A percentile compares a stretch with the other conserved stretches of the same genome.
Evolutionary conservation across 2,888 invertebrate species (phyloP).

Genomic region (Polylopha cassiicola): DNA sequence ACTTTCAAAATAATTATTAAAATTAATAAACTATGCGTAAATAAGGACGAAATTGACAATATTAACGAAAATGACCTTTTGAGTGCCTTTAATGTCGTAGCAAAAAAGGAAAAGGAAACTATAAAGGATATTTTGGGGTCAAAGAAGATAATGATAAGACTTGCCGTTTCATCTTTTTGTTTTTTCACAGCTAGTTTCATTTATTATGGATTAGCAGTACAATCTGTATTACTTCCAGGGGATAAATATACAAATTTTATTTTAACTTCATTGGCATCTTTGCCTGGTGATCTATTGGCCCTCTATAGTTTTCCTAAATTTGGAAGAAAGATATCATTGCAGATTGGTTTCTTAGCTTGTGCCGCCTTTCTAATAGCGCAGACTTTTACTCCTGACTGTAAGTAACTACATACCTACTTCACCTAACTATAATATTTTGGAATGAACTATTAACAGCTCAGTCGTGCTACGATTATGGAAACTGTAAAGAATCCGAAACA

Average conservation of each 20-base stretch:
- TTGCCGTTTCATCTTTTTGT: slow-evolving; percentile 50
- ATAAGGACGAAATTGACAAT: slow-evolving; percentile 44
- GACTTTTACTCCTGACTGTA: slow-evolving; percentile 49
- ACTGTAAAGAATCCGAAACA: no score
- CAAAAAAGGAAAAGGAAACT: slow-evolving; percentile 48
- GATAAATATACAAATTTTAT: slow-evolving; percentile 61
- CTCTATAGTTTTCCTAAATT: slow-evolving; percentile 48
- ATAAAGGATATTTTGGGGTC: slow-evolving; percentile 50
- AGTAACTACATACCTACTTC: slow-evolving; percentile 30
- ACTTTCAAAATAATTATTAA: slow-evolving; percentile 44
- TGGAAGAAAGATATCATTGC: slow-evolving; percentile 52
- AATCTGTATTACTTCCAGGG: slow-evolving; percentile 55
- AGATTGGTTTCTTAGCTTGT: slow-evolving; percentile 45
- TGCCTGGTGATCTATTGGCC: slow-evolving; percentile 57
- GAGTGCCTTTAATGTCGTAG: slow-evolving; percentile 43
- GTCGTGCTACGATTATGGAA: no score
- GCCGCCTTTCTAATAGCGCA: slow-evolving; percentile 51
- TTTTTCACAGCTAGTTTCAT: slow-evolving; percentile 59
- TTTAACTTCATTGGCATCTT: slow-evolving; percentile 48
- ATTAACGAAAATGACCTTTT: slow-evolving; percentile 45
- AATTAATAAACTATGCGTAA: slow-evolving; percentile 46
- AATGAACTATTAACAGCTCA: background rate
- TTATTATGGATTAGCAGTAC: slow-evolving; percentile 54
- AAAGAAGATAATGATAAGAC: slow-evolving; percentile 51
- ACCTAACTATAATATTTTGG: background rate